Base-by-base conservation (phyloP, 2,888 invertebrate species). In the Tryphoninae sp. region DNA sequence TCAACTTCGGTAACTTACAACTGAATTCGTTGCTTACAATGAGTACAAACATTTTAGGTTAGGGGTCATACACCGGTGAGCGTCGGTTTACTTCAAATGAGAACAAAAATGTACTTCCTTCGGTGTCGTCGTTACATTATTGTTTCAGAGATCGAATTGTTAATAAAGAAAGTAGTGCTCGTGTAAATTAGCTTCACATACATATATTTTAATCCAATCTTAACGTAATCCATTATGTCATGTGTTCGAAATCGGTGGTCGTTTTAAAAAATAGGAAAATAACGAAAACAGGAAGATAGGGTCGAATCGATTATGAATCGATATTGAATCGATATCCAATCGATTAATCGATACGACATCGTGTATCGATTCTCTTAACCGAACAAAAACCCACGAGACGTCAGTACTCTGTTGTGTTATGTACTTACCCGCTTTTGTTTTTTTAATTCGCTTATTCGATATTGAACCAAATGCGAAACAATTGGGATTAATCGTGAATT, bases 401-500 rank as follows among this genome's bases (percentile, higher is more conserved):
- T 55, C 55, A 55, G 13, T 45, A 13, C 45, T 45, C 11, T 45
- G 9, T 55, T 55, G 55, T 55, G n/a, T 19, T 19, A 19, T 19
- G 19, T 19, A 19, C 19, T 19, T 19, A 19, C 19, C 16, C 16
- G n/a, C 16, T n/a, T 19, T 55, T 55, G 3, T 55, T n/a, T 19
- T 55, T 55, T 55, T 19, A 8, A 55, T 55, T 55, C 55, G 55
- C 8, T 55, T 55, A 22, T 55, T 19, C 45, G 45, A 45, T 45
- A 3, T 9, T 13, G 45, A 45, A 2, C 45, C 13, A 45, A 45
- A 45, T 45, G 45, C 45, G 45, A 19, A 55, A 16, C 58, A 77
- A 71, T 77, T 76, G 26, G 33, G 58, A 53, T 42, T 40, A 58
- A 11, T 67, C 51, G 76, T 16, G 42, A 78, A 79, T 79, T 61